Base-by-base conservation (phyloP, 2,113 vertebrate genomes). In the Bambusicola thoracicus region DNA sequence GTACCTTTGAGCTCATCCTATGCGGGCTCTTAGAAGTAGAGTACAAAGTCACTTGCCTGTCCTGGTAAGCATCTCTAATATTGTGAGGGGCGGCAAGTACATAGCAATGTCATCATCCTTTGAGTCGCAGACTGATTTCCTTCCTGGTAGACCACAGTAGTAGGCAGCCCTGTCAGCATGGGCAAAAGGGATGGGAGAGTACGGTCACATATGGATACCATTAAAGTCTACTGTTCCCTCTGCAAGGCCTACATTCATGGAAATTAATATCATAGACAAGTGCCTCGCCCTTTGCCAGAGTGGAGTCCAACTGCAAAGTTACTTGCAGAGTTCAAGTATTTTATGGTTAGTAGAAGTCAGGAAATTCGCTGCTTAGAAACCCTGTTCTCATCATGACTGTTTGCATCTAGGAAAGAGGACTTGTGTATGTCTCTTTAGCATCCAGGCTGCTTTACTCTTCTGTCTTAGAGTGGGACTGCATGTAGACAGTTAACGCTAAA, bases 171-270 rank as follows among this genome's bases (percentile, higher is more conserved):
- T 65, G 24, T 63, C n/a, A 65, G 34, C 11, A 15, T n/a, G 25
- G 30, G 22, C 56, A 76, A 80, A 69, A 70, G 19, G 18, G 10
- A 5, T 43, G 20, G 38, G 55, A 59, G 58, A 85, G 56, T 85
- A 67, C 19, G 30, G 32, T 80, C 72, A 46, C 82, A 90, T 80
- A 83, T 53, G 59, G 49, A 73, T 91, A 76, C 65, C 38, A 21
- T 92, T 90, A 40, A 83, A 86, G 40, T 20, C 63, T 59, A 34
- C 49, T 49, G 58, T 73, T 95, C 24, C n/a, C 17, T 90, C 73
- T 85, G 38, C 79, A 78, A 49, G 13, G 58, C 41, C 46, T 55
- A 1, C 67, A 40, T 74, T 95, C 27, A 41, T 81, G 77, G 76
- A 82, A 77, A 34, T 80, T 77, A 85, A 16, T 25, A 59, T 17